phyloP scores from a whole-genome alignment of 2,888 invertebrate species.

The Athetis lepigone region DNA sequence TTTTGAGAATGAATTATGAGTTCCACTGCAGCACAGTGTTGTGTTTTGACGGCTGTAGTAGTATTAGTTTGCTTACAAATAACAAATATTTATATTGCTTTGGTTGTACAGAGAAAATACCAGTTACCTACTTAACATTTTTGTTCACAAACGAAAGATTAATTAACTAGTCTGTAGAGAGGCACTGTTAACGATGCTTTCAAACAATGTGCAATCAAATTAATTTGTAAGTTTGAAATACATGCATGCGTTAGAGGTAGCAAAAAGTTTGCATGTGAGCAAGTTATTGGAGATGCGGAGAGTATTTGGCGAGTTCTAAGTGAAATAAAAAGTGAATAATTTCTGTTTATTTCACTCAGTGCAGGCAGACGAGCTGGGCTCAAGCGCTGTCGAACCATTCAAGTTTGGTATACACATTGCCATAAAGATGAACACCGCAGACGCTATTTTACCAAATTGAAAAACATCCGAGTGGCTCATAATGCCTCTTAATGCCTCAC shows the following conservation, averaged over 20 bases:
- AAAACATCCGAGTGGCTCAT: slow-evolving; percentile 86
- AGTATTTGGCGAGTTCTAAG: slow-evolving; percentile 6
- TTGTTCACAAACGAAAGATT: slow-evolving; percentile 7
- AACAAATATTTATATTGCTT: slow-evolving; percentile 30
- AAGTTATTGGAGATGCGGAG: not conserved
- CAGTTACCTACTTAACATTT: not conserved
- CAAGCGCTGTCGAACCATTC: slow-evolving; percentile 59
- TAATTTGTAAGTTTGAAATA: slow-evolving; percentile 17
- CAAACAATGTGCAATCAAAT: slow-evolving; percentile 34
- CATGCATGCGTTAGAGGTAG: slow-evolving; percentile 8
- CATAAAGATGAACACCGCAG: slow-evolving; percentile 76
- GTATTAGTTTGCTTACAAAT: slow-evolving; percentile 61
- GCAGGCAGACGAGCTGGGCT: slow-evolving; percentile 20
- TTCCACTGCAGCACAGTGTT: slow-evolving; percentile 73
- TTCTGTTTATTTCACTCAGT: not conserved
- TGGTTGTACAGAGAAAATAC: slow-evolving; percentile 2
- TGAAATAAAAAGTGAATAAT: slow-evolving; percentile 33
- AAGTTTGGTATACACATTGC: slow-evolving; percentile 69
- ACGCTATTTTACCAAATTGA: slow-evolving; percentile 87
- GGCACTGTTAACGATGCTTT: slow-evolving; percentile 4
- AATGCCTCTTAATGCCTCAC: slow-evolving; percentile 86
- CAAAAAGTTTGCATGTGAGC: not conserved
- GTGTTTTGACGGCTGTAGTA: slow-evolving; percentile 78
- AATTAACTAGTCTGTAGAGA: slow-evolving; percentile 3
- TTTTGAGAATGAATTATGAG: slow-evolving; percentile 84